Base-by-base conservation (phyloP, 2,797 vertebrate genomes). In the Sciurus vulgaris region DNA sequence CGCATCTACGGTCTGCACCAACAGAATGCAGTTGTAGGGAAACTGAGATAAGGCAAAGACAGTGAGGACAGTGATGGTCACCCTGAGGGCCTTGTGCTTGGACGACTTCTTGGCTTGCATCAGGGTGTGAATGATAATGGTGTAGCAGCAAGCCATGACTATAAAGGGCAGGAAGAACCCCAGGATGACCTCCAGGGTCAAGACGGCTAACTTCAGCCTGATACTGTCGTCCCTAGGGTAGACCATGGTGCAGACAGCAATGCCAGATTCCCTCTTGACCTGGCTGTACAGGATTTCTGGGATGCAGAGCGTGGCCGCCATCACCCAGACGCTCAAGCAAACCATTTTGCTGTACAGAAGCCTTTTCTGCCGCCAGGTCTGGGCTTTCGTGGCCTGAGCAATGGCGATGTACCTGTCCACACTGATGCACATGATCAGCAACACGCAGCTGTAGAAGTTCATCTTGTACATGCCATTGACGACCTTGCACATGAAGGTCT, bases 381-480 rank as follows among this genome's bases (percentile, higher is more conserved):
- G 99, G 0, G 98, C 99, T 91, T 98, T 99, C 63, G 84, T 98
- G 10, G 99, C 99, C 84, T 98, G 99, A 1, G 99, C 99, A 0
- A 99, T 98, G 9, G 98, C 99, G 5, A 99, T 98, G 97, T 99
- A 99, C 84, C 99, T 99, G 98, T 99, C 99, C 90, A 99, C 98
- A 0, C 99, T 99, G 93, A 99, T 99, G 97, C 99, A 99, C 49
- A 98, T 99, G 89, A 99, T 99, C 70, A 99, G 98, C 49, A 99
- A 97, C 98, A 99, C 99, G 94, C 99, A 99, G 97, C 99, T 98
- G 56, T 99, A 99, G 97, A 99, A 99, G 97, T 99, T 99, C 98
- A 99, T 98, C 98, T 99, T 99, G 91, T 99, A 99, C 95, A 98
- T 94, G 9, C 99, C 98, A 0, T 98, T 99, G 61, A 99, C 98